Evolutionary conservation across 2,888 invertebrate genomes (phyloP), one percentile per base, ranked within the genome.

Genomic region (Spicauda simplicius): DNA sequence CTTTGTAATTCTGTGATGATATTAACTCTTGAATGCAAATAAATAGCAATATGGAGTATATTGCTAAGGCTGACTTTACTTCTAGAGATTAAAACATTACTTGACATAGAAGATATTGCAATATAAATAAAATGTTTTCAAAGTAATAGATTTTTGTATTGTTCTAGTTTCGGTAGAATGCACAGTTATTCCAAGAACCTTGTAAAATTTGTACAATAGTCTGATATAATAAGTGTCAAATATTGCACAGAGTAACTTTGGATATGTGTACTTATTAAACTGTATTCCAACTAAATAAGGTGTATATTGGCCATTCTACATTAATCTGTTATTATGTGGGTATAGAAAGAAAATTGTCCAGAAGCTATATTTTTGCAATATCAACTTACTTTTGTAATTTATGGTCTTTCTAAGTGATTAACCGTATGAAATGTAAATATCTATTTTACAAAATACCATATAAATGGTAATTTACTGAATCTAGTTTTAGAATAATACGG

Each of bases 401-500:
- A 65, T 54, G 53, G 41, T 59, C 50, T 59, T 54, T 54, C 45
- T 58, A 53, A 65, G 52, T 65, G 16, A 66, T 65, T 64, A 56
- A 41, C 33, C 30, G 69, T 61, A 72, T 57, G 20, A 18, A 70
- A 56, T 76, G 73, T 76, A 76, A 75, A 75, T 75, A 74, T 72
- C 62, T 71, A 69, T 70, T 67, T 68, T 68, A 70, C 59, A 68
- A 71, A 61, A 56, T 72, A 71, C 68, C 56, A 59, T 70, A 67
- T 71, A 72, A 70, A 69, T 56, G 71, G 64, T 72, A 75, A 71
- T 62, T 18, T 56, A 56, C 60, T 58, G 56, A 67, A 41, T 48
- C 70, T 76, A 72, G 72, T 70, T 69, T 70, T 72, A 72, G 66
- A 71, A 70, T 71, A 71, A 72, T 71, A 73, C 73, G 69, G 71